phyloP scores from a whole-genome alignment of 2,797 vertebrate species.

The Gadopsis marmoratus region DNA sequence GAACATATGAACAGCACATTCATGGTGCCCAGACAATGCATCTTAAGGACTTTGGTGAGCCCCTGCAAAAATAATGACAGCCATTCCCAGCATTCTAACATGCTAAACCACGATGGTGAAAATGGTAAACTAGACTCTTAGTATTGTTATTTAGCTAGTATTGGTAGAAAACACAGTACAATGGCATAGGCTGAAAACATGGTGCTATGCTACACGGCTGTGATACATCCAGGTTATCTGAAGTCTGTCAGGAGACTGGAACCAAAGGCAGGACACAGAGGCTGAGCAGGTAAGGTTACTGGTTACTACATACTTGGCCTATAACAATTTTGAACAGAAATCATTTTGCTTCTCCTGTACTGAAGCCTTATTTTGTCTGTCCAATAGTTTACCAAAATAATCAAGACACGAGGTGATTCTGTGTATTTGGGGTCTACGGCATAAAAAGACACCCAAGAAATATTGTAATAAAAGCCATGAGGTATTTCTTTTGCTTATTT shows the following conservation, averaged over 20 bases:
- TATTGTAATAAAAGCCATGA: no score
- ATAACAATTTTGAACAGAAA: neutral
- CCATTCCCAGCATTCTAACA: constrained; percentile 1
- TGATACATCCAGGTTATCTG: neutral
- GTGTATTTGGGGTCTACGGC: neutral
- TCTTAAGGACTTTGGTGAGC: no score
- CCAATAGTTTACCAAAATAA: neutral
- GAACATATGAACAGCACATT: neutral
- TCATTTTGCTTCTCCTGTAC: no score
- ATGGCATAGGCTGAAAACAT: no score
- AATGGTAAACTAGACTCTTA: neutral
- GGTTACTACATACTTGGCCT: neutral
- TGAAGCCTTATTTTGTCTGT: neutral
- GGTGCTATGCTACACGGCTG: neutral
- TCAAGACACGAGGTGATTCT: neutral
- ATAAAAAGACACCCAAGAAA: no score
- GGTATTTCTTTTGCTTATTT: neutral
- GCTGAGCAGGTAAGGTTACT: neutral
- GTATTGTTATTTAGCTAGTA: neutral
- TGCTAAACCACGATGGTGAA: neutral
- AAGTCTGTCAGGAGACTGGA: neutral
- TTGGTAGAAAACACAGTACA: no score
- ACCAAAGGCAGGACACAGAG: neutral
- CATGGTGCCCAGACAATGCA: neutral
- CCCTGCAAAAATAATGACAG: neutral